Evolutionary conservation across 2,113 vertebrate species (phyloP).

Genomic region (Phylloscopus trochilus): DNA sequence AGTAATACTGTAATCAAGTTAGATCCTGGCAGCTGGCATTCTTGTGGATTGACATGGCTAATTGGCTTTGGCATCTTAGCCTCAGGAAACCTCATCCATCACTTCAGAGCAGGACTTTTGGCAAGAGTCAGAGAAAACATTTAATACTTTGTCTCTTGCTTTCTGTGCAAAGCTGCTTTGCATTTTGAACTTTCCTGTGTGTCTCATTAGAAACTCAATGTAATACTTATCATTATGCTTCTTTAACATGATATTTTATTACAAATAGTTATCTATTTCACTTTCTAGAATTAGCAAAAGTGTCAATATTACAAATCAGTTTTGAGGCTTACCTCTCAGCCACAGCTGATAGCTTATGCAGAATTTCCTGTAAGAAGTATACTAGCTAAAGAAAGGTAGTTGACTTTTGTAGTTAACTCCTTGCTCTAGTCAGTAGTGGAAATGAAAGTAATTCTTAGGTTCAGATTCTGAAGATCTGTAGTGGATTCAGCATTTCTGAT

Average conservation of each 20-base stretch:
- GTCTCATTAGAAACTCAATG: not conserved
- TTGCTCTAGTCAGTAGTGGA: not conserved
- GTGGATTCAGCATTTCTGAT: not conserved
- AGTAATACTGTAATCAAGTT: slow-evolving; percentile 63
- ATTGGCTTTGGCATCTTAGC: slow-evolving; percentile 71
- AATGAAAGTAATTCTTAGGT: not conserved
- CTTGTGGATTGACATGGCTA: slow-evolving; percentile 71
- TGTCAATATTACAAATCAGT: not conserved
- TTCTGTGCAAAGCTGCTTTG: slow-evolving; percentile 33
- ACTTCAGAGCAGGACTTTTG: slow-evolving; percentile 44
- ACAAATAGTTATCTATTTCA: not conserved
- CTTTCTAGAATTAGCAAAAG: not conserved
- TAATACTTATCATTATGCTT: not conserved
- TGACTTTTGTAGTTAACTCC: not conserved
- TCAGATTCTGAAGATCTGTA: not conserved
- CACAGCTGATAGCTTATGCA: not conserved
- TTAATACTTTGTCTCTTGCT: slow-evolving; percentile 59
- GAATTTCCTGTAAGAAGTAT: not conserved
- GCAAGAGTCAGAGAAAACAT: slow-evolving; percentile 56
- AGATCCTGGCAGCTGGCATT: slow-evolving; percentile 66
- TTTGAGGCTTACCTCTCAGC: not conserved
- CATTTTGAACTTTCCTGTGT: not conserved
- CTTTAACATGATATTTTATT: not conserved
- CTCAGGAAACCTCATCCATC: slow-evolving; percentile 71
- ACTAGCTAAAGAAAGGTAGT: not conserved